Conservation (phyloP, 2,888 invertebrate genomes). For the Acronicta aceris region DNA sequence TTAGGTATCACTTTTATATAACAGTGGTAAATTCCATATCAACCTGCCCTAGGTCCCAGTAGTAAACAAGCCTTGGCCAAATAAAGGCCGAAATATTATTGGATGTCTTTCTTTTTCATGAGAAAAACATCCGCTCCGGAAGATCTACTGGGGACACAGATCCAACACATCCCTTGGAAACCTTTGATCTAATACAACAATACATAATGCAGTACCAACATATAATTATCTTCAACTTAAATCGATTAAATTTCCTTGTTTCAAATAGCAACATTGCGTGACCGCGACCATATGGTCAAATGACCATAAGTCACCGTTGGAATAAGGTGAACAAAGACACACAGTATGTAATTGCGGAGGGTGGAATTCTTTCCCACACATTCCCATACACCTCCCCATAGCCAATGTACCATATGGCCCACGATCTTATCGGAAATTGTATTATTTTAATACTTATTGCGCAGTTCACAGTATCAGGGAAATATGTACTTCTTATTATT, state of each 20-base stretch:
- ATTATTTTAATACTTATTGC: slow-evolving; percentile 61
- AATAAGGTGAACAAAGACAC: slow-evolving; percentile 75
- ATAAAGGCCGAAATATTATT: too few species aligned
- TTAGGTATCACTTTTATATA: too few species aligned
- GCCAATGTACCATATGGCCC: slow-evolving; percentile 70
- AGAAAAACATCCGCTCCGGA: too few species aligned
- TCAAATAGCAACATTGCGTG: slow-evolving; percentile 59
- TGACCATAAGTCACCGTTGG: slow-evolving; percentile 85
- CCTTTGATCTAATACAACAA: too few species aligned
- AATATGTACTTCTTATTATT: slow-evolving; percentile 27
- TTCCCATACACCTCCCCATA: slow-evolving; percentile 72
- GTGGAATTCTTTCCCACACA: slow-evolving; percentile 83
- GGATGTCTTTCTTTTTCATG: too few species aligned
- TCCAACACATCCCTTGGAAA: not conserved
- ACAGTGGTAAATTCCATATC: too few species aligned
- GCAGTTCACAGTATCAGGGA: slow-evolving; percentile 44
- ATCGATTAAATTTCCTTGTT: slow-evolving; percentile 34
- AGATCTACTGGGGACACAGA: too few species aligned
- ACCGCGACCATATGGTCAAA: slow-evolving; percentile 73
- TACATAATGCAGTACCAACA: not conserved
- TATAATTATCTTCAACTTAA: slow-evolving; percentile 29
- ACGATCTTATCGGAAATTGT: slow-evolving; percentile 68
- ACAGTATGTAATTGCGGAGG: slow-evolving; percentile 78
- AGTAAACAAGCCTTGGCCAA: too few species aligned
- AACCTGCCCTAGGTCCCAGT: too few species aligned